Percentiles rank a stretch among this genome's conserved stretches.
phyloP scores from a whole-genome alignment of 2,888 invertebrate species.

The Linhomoeus sp. region DNA sequence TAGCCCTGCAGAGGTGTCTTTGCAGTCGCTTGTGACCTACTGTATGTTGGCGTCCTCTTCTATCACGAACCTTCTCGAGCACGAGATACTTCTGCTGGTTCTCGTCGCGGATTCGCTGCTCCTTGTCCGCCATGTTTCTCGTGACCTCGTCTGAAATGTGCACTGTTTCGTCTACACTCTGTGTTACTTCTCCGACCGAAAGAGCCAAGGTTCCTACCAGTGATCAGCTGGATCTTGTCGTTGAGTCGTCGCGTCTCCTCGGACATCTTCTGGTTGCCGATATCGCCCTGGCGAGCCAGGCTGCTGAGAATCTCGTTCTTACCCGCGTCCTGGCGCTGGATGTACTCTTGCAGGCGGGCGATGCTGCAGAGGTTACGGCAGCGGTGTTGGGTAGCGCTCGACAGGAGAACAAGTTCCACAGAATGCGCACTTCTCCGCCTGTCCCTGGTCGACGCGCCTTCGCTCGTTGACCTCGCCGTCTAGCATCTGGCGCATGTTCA shows the following conservation, averaged over 20 bases:
- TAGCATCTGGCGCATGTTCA: slow-evolving; percentile 14
- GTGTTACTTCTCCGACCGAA: neutral
- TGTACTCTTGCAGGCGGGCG: slow-evolving; percentile 14
- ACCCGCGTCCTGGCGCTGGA: slow-evolving; percentile 17
- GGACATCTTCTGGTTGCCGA: slow-evolving; percentile 11
- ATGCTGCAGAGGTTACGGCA: slow-evolving; percentile 17
- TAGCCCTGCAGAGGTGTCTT: slow-evolving; percentile 11
- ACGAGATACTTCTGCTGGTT: slow-evolving; percentile 8
- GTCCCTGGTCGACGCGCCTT: slow-evolving; percentile 11
- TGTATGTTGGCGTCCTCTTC: neutral
- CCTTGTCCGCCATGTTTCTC: slow-evolving; percentile 14
- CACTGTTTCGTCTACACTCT: neutral
- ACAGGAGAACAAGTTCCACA: no score
- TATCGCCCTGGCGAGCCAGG: slow-evolving; percentile 12
- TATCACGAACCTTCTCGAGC: slow-evolving; percentile 4
- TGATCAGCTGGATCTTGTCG: slow-evolving; percentile 19
- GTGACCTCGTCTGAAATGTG: slow-evolving; percentile 12
- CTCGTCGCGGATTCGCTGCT: slow-evolving; percentile 17
- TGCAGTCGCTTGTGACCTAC: neutral
- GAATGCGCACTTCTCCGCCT: slow-evolving; percentile 2
- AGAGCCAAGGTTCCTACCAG: no score
- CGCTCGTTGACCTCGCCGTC: slow-evolving; percentile 16
- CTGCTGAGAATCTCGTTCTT: slow-evolving; percentile 16
- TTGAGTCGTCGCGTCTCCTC: slow-evolving; percentile 19
- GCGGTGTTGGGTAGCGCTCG: no score